Base-by-base conservation (phyloP, 2,888 invertebrate genomes). In the Microplitis manilae region DNA sequence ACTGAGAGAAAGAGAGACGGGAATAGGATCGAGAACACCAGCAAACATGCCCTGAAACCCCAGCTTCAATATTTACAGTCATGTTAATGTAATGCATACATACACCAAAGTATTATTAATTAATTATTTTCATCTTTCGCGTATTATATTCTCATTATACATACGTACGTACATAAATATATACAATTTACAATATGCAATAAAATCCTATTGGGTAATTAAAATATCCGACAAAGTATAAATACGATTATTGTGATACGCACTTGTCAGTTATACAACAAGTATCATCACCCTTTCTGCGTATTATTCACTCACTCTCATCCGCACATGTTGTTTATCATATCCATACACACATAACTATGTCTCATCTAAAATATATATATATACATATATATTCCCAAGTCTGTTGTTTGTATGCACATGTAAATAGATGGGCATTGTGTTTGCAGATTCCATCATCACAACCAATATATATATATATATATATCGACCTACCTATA, bases 391-490 rank as follows among this genome's bases (percentile, higher is more conserved):
- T 85, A 84, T 84, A 86, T 86, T 86, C 84, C 82, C 75, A 79
- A 73, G 75, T 84, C 82, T 79, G 79, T 81, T 85, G 85, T 86
- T 87, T 86, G 86, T 86, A 86, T 84, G 85, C 84, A 80, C 86
- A 85, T 86, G 87, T 86, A 86, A 86, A 87, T 87, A 85, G 84
- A 77, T 80, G 83, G 83, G 82, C 84, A 86, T 86, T 86, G 84
- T 86, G 85, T 86, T 86, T 86, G 86, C 83, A 81, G 83, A 86
- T 85, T 84, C 82, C 82, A 79, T 82, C 68, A 77, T 75, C 78
- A 69, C 30, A 30, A 38, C 72, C 65, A 41, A 13, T 30, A 20
- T 65, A 38, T 38, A 38, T 65, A 65, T 30, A 62, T 62, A 61
- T 17, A 73, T 50, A 67, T 73, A 41, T 73, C 67, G 67, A 38